A percentile compares a stretch with the other conserved stretches of the same genome.
These are phyloP conservation scores for Sarcophaga bullata DNA, from an alignment of 1,140 invertebrate species.

Conservation along the genomic window DNA sequence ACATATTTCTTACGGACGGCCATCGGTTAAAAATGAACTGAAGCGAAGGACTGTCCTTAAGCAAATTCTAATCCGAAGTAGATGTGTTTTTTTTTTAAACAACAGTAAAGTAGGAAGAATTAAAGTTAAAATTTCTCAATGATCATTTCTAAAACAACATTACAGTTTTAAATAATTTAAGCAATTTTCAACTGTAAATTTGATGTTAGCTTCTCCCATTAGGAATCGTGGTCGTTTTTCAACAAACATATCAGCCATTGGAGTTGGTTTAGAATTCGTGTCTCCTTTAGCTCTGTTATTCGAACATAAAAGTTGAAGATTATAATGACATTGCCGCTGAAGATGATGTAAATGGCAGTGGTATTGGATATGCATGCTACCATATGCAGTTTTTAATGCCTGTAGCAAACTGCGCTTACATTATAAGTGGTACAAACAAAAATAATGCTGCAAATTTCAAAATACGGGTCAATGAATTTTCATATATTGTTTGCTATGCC, in stretches of 20 bases:
- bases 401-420: background rate
- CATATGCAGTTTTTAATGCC: background rate
- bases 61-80: too few relatives aligned
- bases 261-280: background rate
- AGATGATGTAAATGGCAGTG: background rate
- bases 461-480: conserved; percentile 17
- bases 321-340: background rate
- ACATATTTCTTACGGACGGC: too few relatives aligned
- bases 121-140: too few relatives aligned
- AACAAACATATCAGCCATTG: background rate
- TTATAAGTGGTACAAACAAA: background rate
- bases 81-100: too few relatives aligned
- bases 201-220: background rate
- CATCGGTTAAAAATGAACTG: too few relatives aligned
- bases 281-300: background rate
- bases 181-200: conserved; percentile 16
- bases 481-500: background rate
- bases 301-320: background rate
- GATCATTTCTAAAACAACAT: too few relatives aligned
- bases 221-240: background rate
- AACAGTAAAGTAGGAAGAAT: too few relatives aligned
- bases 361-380: background rate
- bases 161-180: background rate
- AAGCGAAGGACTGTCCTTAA: too few relatives aligned
- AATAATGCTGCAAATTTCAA: background rate